Conservation (phyloP, 1,140 invertebrate genomes). For the Micrasema minimum region DNA sequence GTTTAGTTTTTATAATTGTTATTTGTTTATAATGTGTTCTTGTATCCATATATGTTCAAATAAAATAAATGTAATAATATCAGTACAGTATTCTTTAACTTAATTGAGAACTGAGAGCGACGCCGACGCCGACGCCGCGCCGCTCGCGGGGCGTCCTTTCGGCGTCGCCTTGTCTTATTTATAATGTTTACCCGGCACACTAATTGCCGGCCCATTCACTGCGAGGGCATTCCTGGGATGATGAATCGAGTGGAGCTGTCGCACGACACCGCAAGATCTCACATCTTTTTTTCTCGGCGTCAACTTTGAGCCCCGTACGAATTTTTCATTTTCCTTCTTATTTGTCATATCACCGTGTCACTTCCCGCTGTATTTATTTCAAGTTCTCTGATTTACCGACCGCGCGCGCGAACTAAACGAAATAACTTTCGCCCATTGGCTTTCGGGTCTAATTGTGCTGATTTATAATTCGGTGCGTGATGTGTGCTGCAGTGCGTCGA, state of each 20-base stretch:
- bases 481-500: no score
- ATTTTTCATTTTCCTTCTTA: constrained; percentile 41
- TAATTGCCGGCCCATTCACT: constrained; percentile 50
- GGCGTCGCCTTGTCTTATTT: constrained; percentile 48
- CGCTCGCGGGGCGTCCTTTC: constrained; percentile 40
- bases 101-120: no score
- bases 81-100: no score
- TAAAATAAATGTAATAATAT: no score
- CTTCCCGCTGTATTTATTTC: constrained; percentile 10
- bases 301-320: constrained; percentile 11
- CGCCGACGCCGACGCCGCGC: neutral
- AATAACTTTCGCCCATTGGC: constrained; percentile 9
- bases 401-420: neutral
- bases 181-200: constrained; percentile 49
- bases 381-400: constrained; percentile 1
- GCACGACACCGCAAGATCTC: constrained; percentile 28
- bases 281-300: constrained; percentile 21
- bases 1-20: no score
- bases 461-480: constrained; percentile 9
- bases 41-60: no score
- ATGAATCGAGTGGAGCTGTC: constrained; percentile 43
- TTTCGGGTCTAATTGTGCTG: constrained; percentile 13
- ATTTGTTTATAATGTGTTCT: no score
- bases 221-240: constrained; percentile 46
- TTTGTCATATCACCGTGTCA: constrained; percentile 5